phyloP scores from a whole-genome alignment of 2,113 vertebrate species.

The Pterocles gutturalis region DNA sequence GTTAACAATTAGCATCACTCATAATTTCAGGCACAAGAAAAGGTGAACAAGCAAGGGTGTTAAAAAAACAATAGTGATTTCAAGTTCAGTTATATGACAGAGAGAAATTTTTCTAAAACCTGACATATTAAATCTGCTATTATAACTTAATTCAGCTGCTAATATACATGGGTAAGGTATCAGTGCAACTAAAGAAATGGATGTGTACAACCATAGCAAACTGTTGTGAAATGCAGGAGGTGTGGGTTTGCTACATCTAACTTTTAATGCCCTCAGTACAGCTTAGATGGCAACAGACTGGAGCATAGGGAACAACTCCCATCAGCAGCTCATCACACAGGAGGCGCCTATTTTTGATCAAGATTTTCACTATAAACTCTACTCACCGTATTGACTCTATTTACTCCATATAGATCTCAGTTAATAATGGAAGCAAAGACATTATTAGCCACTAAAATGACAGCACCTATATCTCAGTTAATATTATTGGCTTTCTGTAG shows the following conservation, averaged over 20 bases:
- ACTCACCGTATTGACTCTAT: not conserved
- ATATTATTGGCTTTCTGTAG: not conserved
- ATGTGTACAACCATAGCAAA: not conserved
- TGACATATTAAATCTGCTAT: not conserved
- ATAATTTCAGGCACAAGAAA: not conserved
- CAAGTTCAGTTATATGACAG: not conserved
- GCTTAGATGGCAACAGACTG: not conserved
- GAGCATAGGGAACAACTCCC: not conserved
- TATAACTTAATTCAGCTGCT: not conserved
- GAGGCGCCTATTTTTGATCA: not conserved
- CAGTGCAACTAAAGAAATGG: not conserved
- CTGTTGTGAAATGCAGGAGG: not conserved
- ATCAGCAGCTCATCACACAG: not conserved
- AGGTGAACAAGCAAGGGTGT: not conserved
- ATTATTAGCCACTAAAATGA: not conserved
- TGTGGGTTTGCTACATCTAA: not conserved
- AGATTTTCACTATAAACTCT: not conserved
- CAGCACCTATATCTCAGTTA: not conserved
- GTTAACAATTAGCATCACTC: not conserved
- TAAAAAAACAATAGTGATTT: conserved; percentile 18
- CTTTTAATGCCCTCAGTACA: not conserved
- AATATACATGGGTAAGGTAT: not conserved
- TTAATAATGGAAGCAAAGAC: not conserved
- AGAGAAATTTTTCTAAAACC: not conserved
- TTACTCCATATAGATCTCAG: not conserved